Evolutionary conservation across 23 tunicate genomes (phyloP).

Genomic region (Oikopleura dioica): DNA sequence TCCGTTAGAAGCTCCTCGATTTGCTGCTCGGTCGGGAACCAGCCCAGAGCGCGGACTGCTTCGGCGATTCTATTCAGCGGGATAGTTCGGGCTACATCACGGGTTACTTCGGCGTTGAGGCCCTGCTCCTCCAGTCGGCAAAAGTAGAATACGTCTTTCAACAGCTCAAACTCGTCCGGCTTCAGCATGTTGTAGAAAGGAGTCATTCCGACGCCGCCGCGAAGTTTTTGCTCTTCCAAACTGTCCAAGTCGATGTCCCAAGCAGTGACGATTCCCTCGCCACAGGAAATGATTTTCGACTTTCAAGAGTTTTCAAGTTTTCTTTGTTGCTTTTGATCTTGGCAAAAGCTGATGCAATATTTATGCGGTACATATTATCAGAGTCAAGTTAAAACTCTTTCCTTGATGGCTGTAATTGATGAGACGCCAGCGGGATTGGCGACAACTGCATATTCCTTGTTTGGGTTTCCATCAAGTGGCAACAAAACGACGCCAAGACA

Average conservation of each 20-base stretch:
- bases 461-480: neutral
- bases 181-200: constrained; percentile 77
- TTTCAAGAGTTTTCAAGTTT: too few species aligned
- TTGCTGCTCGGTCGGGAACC: constrained; percentile 74
- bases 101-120: constrained; percentile 35
- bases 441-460: neutral
- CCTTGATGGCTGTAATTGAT: neutral
- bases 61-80: constrained; percentile 70
- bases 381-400: too few species aligned
- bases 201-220: constrained; percentile 56
- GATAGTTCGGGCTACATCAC: constrained; percentile 35
- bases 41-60: constrained; percentile 67
- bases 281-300: neutral
- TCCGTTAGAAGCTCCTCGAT: constrained; percentile 82
- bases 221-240: constrained; percentile 32
- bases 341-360: too few species aligned
- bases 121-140: constrained; percentile 79
- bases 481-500: neutral
- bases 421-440: neutral
- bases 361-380: too few species aligned
- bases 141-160: constrained; percentile 74
- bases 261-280: neutral
- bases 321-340: too few species aligned
- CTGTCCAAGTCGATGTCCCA: constrained; percentile 8
- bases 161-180: constrained; percentile 42